These are phyloP conservation scores for Furcifer pardalis DNA, from an alignment of 2,797 vertebrate genomes.

Conservation along the genomic window DNA sequence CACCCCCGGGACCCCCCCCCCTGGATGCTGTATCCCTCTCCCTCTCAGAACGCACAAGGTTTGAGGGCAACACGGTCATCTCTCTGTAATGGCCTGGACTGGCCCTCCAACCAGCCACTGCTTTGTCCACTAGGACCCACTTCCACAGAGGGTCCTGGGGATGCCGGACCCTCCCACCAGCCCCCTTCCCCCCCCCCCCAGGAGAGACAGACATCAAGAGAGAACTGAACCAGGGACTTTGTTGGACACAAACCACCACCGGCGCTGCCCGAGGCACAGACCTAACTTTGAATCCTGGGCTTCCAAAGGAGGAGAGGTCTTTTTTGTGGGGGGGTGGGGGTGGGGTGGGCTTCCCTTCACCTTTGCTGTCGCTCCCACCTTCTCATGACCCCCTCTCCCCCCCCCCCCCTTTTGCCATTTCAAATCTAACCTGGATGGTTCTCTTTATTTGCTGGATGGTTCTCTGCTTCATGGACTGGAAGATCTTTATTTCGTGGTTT, in stretches of 20 bases:
- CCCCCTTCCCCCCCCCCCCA: no score
- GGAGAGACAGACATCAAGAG: background rate
- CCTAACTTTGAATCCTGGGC: background rate
- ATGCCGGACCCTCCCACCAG: no score
- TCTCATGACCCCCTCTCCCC: background rate
- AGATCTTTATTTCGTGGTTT: background rate
- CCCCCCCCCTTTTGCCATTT: background rate
- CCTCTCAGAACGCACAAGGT: no score
- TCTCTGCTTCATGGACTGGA: background rate
- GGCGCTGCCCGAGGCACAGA: background rate
- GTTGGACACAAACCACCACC: background rate
- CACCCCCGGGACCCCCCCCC: conserved; percentile 71
- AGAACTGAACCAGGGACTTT: background rate
- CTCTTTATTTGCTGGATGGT: background rate
- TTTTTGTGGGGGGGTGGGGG: no score
- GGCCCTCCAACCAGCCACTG: no score
- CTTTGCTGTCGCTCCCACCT: background rate
- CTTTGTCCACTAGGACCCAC: background rate
- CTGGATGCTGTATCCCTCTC: conserved; percentile 54
- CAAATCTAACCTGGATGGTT: background rate
- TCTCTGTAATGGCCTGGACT: background rate
- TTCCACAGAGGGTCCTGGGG: background rate
- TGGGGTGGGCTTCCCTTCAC: background rate
- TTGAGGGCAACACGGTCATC: no score
- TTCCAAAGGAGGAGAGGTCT: background rate